phyloP scores from a whole-genome alignment of 2,797 vertebrate species.

The Pyrocephalus nanus region DNA sequence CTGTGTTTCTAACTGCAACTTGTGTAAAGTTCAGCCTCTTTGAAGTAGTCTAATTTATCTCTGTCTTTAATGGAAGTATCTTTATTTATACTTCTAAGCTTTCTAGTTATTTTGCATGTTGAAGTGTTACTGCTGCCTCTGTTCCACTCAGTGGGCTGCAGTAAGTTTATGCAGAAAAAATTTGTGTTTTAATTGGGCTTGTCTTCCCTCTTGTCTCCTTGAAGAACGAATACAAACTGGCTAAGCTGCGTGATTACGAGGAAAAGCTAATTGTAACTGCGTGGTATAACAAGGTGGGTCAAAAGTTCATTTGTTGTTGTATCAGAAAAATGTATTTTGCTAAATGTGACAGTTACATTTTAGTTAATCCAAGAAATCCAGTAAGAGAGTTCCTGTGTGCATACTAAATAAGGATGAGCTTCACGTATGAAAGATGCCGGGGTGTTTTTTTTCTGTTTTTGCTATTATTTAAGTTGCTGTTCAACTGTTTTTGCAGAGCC shows the following conservation, averaged over 20 bases:
- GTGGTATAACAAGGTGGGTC: constrained; percentile 95
- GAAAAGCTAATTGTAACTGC: constrained; percentile 97
- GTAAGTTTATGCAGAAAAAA: not conserved
- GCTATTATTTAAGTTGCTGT: not conserved
- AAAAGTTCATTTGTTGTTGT: not conserved
- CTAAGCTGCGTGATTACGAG: constrained; percentile 91
- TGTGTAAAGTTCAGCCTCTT: not conserved
- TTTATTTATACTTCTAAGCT: not conserved
- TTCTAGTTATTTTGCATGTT: not conserved
- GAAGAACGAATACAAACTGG: constrained; percentile 91
- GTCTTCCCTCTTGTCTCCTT: not conserved
- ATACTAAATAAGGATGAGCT: fast-evolving
- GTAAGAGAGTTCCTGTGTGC: not conserved
- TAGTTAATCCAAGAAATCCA: not conserved
- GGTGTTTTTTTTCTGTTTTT: not conserved
- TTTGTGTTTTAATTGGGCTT: not conserved
- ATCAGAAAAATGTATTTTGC: not conserved
- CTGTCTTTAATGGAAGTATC: not conserved
- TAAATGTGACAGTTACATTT: not conserved
- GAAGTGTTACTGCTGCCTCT: not conserved
- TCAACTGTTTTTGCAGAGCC: constrained; percentile 78
- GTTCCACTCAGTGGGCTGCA: not conserved
- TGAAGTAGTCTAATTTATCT: not conserved
- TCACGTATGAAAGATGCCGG: not conserved
- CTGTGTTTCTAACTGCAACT: not conserved